phyloP scores from a whole-genome alignment of 2,113 vertebrate genomes.

The Gnathochromis pfefferi region DNA sequence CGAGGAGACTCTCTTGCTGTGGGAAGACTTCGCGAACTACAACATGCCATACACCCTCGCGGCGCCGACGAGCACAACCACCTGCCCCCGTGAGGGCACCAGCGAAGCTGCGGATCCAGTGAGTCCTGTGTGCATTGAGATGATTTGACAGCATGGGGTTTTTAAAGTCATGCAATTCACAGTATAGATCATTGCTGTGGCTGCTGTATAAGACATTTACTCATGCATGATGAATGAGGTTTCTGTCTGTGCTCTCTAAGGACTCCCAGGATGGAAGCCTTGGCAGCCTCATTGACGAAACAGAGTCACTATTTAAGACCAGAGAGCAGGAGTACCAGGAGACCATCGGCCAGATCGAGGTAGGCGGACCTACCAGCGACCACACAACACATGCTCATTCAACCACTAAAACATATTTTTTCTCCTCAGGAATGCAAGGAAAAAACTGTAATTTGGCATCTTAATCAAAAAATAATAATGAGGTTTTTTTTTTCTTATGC shows the following conservation, averaged over 20 bases:
- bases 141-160: not conserved
- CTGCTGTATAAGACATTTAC: conserved; percentile 17
- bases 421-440: not conserved
- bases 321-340: conserved; percentile 97
- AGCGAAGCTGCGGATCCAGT: conserved; percentile 73
- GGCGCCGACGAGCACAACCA: not conserved
- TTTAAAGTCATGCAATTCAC: not conserved
- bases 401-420: not conserved
- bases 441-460: not conserved
- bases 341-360: conserved; percentile 96
- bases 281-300: conserved; percentile 92
- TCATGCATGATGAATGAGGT: conserved; percentile 45
- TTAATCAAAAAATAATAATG: not conserved
- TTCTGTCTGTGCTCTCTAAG: conserved; percentile 38
- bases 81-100: conserved; percentile 35
- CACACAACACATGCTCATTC: not conserved
- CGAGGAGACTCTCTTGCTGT: conserved; percentile 89
- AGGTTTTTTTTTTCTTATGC: rapidly evolving
- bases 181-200: not conserved
- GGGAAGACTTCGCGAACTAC: conserved; percentile 97
- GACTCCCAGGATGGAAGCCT: conserved; percentile 84
- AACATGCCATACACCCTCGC: conserved; percentile 70
- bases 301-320: conserved; percentile 92
- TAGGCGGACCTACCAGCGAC: conserved; percentile 22
- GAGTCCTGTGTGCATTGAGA: conserved; percentile 17